These are phyloP conservation scores for Larimichthys crocea DNA, from an alignment of 2,113 vertebrate species.

Conservation along the genomic window DNA sequence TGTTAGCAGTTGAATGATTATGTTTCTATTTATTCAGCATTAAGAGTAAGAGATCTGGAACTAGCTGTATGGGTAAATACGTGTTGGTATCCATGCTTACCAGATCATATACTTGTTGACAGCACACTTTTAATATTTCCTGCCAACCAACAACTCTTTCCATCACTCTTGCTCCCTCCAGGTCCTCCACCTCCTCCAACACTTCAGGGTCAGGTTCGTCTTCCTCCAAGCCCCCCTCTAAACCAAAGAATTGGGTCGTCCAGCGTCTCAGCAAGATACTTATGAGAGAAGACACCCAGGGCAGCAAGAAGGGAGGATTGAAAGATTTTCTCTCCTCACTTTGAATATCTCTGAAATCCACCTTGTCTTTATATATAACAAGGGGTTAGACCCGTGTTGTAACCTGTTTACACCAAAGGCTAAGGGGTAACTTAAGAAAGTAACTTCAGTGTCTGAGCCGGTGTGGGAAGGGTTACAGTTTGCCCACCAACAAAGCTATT, in stretches of 20 bases:
- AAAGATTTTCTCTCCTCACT: slow-evolving; percentile 92
- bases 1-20: slow-evolving; percentile 17
- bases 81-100: slow-evolving; percentile 2
- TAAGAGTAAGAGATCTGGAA: slow-evolving; percentile 6
- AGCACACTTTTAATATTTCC: slow-evolving; percentile 31
- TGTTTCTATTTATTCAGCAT: slow-evolving; percentile 50
- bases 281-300: slow-evolving; percentile 83
- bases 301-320: slow-evolving; percentile 86
- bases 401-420: slow-evolving; percentile 42
- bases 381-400: slow-evolving; percentile 19
- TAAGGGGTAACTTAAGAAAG: slow-evolving; percentile 18
- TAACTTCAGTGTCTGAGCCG: slow-evolving; percentile 35
- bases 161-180: slow-evolving; percentile 25
- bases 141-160: slow-evolving; percentile 40
- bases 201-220: slow-evolving; percentile 70
- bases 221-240: slow-evolving; percentile 78
- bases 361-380: slow-evolving; percentile 31
- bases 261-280: slow-evolving; percentile 92
- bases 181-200: slow-evolving; percentile 72
- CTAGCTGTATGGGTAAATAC: background rate
- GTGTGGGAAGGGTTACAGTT: slow-evolving; percentile 44
- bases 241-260: slow-evolving; percentile 87
- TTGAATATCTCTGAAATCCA: slow-evolving; percentile 68
- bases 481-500: slow-evolving; percentile 43
- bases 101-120: slow-evolving; percentile 28